Base-by-base conservation (phyloP, 2,888 invertebrate species). In the Baronia brevicornis region DNA sequence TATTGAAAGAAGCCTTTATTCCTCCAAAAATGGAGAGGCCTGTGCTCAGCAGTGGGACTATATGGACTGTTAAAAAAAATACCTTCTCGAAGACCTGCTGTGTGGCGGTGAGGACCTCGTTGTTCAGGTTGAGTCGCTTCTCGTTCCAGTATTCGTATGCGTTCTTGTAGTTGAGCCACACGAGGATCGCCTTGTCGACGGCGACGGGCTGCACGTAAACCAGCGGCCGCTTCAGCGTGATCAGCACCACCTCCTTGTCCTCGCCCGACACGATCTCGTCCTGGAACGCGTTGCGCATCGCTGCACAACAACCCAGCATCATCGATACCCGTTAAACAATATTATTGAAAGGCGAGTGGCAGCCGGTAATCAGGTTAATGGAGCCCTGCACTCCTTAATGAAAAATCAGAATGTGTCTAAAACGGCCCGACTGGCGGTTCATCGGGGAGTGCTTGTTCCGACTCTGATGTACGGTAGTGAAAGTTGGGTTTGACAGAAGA, bases 111-210 rank as follows among this genome's bases (percentile, higher is more conserved):
- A 92, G 78, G 19, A 95, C 93, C 64, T 97, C 97, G 54, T 93
- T 94, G 61, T 95, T 97, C 21, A 97, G 84, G 52, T 92, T 95
- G 3, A 95, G 91, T 3, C 98, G 84, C 73, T 98, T 98, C 69
- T 97, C 97, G 49, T 95, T 96, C 98, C 98, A 99, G 74, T 98
- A 98, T 67, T 99, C 98, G 64, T 98, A 98, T 0, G 98, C 98
- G 73, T 98, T 98, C 80, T 98, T 98, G 67, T 99, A 99, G 84
- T 99, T 98, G 43, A 99, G 86, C 98, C 99, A 99, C 25, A 99
- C 96, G 9, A 99, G 87, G 46, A 99, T 97, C 6, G 97, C 98
- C 85, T 97, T 97, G 74, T 99, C 99, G 31, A 99, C 94, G 4
- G 99, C 98, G 58, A 96, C 90, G 0, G 98, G 98, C 72, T 98